Evolutionary conservation across 2,888 invertebrate genomes (phyloP).

Genomic region (Leistus spinibarbis): DNA sequence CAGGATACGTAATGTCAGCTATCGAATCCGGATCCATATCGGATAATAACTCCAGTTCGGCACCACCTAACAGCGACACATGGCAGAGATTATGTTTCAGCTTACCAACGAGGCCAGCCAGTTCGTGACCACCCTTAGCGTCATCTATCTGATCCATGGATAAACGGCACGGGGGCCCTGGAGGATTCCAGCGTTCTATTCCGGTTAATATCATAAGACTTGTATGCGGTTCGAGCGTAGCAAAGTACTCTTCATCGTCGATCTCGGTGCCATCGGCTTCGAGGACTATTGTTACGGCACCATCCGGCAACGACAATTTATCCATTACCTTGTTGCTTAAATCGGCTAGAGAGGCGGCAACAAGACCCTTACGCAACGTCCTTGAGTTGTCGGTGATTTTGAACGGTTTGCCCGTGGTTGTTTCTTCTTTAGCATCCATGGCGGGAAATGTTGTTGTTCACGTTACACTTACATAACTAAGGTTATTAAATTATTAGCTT

Average conservation of each 20-base stretch:
- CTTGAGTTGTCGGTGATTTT: conserved; percentile 81
- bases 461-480: neutral
- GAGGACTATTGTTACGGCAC: conserved; percentile 78
- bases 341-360: conserved; percentile 79
- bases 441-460: neutral
- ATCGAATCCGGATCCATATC: conserved; percentile 91
- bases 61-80: conserved; percentile 82
- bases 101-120: conserved; percentile 77
- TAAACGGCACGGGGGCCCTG: conserved; percentile 67
- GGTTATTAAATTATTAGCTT: neutral
- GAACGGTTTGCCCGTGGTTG: conserved; percentile 66
- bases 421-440: conserved; percentile 63
- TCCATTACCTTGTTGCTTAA: conserved; percentile 76
- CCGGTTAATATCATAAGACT: conserved; percentile 81
- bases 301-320: conserved; percentile 69
- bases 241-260: conserved; percentile 94
- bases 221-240: conserved; percentile 86
- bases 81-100: conserved; percentile 82
- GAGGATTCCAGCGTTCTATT: conserved; percentile 76
- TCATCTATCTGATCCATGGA: conserved; percentile 67
- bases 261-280: conserved; percentile 95
- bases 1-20: conserved; percentile 76
- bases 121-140: conserved; percentile 61
- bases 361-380: conserved; percentile 81
- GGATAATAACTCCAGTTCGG: conserved; percentile 81